Conservation (phyloP, 1,140 invertebrate species). For the Planococcus citri region DNA sequence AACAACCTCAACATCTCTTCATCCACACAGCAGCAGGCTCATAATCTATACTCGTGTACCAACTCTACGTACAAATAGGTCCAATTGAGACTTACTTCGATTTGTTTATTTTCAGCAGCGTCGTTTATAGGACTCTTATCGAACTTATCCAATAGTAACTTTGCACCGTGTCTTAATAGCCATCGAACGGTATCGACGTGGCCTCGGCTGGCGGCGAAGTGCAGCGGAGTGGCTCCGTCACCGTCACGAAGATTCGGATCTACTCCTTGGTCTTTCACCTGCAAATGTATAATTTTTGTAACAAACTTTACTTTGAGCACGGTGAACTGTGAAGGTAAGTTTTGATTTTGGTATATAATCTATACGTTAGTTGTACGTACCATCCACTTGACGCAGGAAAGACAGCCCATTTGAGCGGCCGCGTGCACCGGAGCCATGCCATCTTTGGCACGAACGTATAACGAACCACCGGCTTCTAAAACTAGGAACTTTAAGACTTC, state of each 20-base stretch:
- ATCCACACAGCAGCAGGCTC: too few relatives aligned
- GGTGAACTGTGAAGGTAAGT: too few relatives aligned
- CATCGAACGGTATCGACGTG: slow-evolving; percentile 68
- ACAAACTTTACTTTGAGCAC: too few relatives aligned
- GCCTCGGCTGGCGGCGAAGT: slow-evolving; percentile 66
- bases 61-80: too few relatives aligned
- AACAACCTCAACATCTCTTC: too few relatives aligned
- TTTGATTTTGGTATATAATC: too few relatives aligned
- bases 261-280: slow-evolving; percentile 68
- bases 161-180: slow-evolving; percentile 64
- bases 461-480: slow-evolving; percentile 58
- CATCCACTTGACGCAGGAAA: slow-evolving; percentile 78
- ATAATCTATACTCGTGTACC: too few relatives aligned
- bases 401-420: slow-evolving; percentile 73
- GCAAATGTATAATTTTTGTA: too few relatives aligned
- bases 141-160: slow-evolving; percentile 63
- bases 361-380: too few relatives aligned
- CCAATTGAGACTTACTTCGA: slow-evolving; percentile 49
- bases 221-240: slow-evolving; percentile 68
- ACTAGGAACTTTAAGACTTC: slow-evolving; percentile 72
- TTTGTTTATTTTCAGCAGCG: slow-evolving; percentile 75
- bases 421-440: slow-evolving; percentile 80
- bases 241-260: slow-evolving; percentile 71
- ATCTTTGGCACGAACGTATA: slow-evolving; percentile 66
- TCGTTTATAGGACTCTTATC: slow-evolving; percentile 80